Base-by-base conservation (phyloP, 2,113 vertebrate genomes). In the Eublepharis macularius region DNA sequence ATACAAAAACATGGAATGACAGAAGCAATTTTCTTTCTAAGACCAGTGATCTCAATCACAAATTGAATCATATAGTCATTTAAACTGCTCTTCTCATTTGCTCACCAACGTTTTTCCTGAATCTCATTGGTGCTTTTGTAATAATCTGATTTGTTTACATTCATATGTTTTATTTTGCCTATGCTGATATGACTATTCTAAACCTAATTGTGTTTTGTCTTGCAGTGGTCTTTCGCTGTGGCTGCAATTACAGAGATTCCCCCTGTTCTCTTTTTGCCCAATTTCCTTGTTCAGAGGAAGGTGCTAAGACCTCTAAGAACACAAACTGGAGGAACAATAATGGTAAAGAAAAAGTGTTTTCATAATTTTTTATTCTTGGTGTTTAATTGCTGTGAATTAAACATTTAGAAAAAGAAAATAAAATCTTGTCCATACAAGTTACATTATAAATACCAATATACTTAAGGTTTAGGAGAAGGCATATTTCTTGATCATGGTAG, bases 211-310 rank as follows among this genome's bases (percentile, higher is more conserved):
- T 7, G 5, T 36, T 68, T 81, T 81, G 87, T 3, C 1, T 86
- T 89, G 2, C 82, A 99, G 98, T 99, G 98, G 98, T 99, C 98
- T 24, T 92, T 98, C 51, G 97, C 97, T 49, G 98, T 99, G 70
- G 98, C 98, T 73, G 96, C 97, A 8, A 99, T 99, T 95, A 99
- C 98, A 17, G 98, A 99, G 95, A 99, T 99, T 68, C 98, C 98
- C 45, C 98, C 98, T 1, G 94, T 99, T 63, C 84, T 98, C 92
- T 97, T 98, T 88, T 96, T 99, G 76, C 98, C 98, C 74, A 99
- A 99, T 94, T 98, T 98, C 63, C 93, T 99, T 80, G 98, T 99
- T 83, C 98, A 99, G 94, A 96, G 98, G n/a, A 98, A 96, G 90
- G 98, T 99, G 63, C 93, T 99, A 87, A 97, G 94, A 84, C 98